phyloP scores from a whole-genome alignment of 2,113 vertebrate species.

The Pongo pygmaeus region DNA sequence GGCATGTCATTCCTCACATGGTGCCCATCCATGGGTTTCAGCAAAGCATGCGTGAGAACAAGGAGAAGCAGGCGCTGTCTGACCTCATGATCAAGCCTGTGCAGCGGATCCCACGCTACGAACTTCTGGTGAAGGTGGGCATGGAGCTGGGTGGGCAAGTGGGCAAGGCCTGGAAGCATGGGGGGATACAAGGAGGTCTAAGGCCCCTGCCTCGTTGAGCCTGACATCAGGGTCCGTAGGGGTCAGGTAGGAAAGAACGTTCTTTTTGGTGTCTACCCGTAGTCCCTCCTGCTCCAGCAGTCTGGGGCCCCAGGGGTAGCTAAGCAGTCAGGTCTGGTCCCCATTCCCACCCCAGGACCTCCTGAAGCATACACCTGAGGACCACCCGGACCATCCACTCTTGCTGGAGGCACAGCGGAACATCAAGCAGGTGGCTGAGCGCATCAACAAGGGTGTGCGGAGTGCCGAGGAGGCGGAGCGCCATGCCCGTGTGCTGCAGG shows the following conservation, averaged over 20 bases:
- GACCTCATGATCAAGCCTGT: conserved; percentile 99
- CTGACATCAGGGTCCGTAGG: neutral
- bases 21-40: conserved; percentile 72
- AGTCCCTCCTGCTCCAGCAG: neutral
- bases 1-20: neutral
- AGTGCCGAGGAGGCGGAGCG: conserved; percentile 96
- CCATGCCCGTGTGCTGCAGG: conserved; percentile 95
- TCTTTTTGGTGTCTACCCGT: neutral
- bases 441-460: conserved; percentile 97
- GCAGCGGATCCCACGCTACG: conserved; percentile 97
- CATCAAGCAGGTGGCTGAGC: conserved; percentile 96
- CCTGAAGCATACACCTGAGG: conserved; percentile 96
- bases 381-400: conserved; percentile 93
- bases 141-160: neutral
- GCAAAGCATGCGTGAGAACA: conserved; percentile 99
- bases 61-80: conserved; percentile 96
- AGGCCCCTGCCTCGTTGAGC: neutral
- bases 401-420: conserved; percentile 94
- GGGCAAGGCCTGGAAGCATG: rapidly evolving
- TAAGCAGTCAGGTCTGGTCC: neutral
- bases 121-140: conserved; percentile 96
- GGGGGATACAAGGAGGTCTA: neutral
- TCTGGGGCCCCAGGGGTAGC: neutral
- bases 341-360: conserved; percentile 88
- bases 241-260: neutral